These are phyloP conservation scores for Epizoanthus scotinus DNA, from an alignment of 92 coral and sea anemone genomes.

Conservation along the genomic window DNA sequence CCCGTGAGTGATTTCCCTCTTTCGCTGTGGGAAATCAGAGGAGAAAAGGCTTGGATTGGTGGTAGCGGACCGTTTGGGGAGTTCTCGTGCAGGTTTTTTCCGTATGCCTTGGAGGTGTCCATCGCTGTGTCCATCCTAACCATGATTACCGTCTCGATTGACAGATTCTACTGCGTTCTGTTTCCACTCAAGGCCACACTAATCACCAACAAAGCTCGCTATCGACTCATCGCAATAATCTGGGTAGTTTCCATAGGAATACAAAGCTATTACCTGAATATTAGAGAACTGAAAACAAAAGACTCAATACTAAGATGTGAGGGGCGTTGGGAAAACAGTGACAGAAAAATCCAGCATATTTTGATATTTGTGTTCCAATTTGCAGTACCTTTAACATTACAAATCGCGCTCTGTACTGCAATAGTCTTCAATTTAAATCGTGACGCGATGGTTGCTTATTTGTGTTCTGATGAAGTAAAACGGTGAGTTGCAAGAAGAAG, in stretches of 20 bases:
- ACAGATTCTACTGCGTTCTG: constrained; percentile 8
- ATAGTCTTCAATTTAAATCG: not conserved
- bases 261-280: not conserved
- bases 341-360: not conserved
- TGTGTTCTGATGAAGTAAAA: not conserved
- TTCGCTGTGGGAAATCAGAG: not conserved
- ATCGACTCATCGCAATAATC: not conserved
- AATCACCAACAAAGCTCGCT: not conserved
- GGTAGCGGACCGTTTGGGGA: not conserved
- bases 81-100: not conserved
- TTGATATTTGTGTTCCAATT: constrained; percentile 18
- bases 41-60: not conserved
- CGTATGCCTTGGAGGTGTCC: not conserved
- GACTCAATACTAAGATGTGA: not conserved
- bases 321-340: not conserved
- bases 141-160: not conserved
- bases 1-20: not conserved
- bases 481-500: not conserved
- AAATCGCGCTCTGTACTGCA: not conserved
- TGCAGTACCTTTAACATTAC: not conserved
- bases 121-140: not conserved
- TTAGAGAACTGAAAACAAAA: not conserved
- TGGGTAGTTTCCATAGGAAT: constrained; percentile 1
- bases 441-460: not conserved
- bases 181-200: constrained; percentile 9